A percentile compares a stretch with the other conserved stretches of the same genome.
Evolutionary conservation across 2,797 vertebrate species (phyloP).

Genomic region (Microctenopoma lineatum): DNA sequence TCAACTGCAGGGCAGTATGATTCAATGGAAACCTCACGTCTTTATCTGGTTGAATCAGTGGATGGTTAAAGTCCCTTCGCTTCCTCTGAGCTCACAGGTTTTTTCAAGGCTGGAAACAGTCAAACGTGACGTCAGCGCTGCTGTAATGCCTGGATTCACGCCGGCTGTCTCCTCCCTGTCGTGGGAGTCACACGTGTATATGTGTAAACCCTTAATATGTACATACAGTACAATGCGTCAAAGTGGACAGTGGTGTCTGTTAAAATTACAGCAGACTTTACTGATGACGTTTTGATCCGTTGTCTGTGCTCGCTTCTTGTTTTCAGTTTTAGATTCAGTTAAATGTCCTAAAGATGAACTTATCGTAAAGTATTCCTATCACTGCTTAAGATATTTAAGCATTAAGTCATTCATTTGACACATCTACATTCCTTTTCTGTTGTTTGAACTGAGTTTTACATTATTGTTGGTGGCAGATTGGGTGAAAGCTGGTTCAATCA

Average conservation of each 20-base stretch:
- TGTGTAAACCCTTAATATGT: background rate
- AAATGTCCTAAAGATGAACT: too few relatives aligned
- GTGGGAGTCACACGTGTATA: background rate
- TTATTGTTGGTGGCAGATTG: too few relatives aligned
- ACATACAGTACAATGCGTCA: background rate
- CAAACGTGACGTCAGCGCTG: conserved; percentile 44
- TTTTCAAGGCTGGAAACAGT: conserved; percentile 36
- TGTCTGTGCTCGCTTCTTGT: too few relatives aligned
- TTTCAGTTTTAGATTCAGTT: too few relatives aligned
- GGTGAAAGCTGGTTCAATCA: too few relatives aligned
- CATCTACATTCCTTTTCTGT: too few relatives aligned
- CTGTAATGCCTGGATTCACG: conserved; percentile 45
- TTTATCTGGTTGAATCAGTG: background rate
- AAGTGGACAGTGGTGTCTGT: background rate
- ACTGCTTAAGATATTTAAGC: too few relatives aligned
- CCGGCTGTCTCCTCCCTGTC: conserved; percentile 44
- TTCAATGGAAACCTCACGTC: too few relatives aligned
- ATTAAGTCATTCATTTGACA: too few relatives aligned
- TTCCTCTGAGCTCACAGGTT: conserved; percentile 16
- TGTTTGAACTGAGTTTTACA: too few relatives aligned
- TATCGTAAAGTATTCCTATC: too few relatives aligned
- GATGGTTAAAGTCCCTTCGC: conserved; percentile 11
- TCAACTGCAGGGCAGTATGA: too few relatives aligned
- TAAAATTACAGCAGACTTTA: background rate
- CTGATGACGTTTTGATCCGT: background rate